Conservation (phyloP, 2,888 invertebrate genomes). For the Cremastinae sp. region DNA sequence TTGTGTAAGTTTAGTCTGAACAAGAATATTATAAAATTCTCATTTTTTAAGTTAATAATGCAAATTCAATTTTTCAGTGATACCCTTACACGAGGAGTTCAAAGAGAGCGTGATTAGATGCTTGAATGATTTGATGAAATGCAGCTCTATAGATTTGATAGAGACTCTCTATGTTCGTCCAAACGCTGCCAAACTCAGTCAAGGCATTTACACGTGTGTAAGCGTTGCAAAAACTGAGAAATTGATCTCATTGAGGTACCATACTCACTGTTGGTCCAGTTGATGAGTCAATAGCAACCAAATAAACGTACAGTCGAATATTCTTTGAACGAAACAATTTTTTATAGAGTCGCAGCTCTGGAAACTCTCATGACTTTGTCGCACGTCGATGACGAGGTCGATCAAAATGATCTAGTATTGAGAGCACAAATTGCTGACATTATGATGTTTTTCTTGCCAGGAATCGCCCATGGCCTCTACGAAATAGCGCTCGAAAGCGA, state of each 20-base stretch:
- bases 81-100: constrained; percentile 84
- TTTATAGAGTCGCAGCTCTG: constrained; percentile 81
- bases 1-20: constrained; percentile 52
- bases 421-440: constrained; percentile 83
- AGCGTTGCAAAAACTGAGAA: constrained; percentile 86
- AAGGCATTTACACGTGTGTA: constrained; percentile 85
- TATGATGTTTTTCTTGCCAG: constrained; percentile 85
- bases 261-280: too few relatives aligned
- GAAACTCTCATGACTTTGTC: constrained; percentile 85
- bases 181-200: constrained; percentile 84
- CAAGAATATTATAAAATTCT: constrained; percentile 50
- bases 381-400: constrained; percentile 83
- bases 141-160: constrained; percentile 82
- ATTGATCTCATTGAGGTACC: constrained; percentile 84
- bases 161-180: constrained; percentile 82
- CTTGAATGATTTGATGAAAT: constrained; percentile 81
- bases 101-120: constrained; percentile 84
- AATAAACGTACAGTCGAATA: constrained; percentile 1
- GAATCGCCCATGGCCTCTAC: constrained; percentile 83
- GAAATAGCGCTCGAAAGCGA: constrained; percentile 83
- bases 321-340: neutral
- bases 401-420: constrained; percentile 82
- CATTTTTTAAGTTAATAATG: constrained; percentile 24
- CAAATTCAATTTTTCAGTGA: constrained; percentile 80
- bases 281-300: too few relatives aligned